These are phyloP conservation scores for Etheostoma cragini DNA, from an alignment of 2,113 vertebrate genomes.

Conservation along the genomic window DNA sequence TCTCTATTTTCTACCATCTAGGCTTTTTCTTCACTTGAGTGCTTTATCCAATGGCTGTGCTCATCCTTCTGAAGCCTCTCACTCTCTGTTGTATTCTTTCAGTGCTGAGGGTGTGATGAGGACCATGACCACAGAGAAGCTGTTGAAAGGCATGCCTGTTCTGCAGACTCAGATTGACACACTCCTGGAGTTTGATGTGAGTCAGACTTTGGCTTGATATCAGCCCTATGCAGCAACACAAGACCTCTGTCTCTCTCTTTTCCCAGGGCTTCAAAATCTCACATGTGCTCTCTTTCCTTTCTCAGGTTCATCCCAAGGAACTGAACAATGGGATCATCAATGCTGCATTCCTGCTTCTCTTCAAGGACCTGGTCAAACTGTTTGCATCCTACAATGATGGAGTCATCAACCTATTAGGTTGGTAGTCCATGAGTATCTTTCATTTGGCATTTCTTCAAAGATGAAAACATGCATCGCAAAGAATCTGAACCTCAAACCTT, in stretches of 20 bases:
- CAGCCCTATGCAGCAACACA: background rate
- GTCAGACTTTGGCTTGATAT: conserved; percentile 58
- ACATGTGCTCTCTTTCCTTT: background rate
- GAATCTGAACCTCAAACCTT: background rate
- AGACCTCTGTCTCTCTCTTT: too few species aligned
- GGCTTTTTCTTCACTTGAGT: background rate
- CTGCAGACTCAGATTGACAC: conserved; percentile 97
- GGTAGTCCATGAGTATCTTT: conserved; percentile 46
- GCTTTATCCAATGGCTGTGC: background rate
- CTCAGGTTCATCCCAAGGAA: conserved; percentile 97
- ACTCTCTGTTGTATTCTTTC: conserved; percentile 21
- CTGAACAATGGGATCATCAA: conserved; percentile 98
- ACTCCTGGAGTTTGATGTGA: conserved; percentile 96
- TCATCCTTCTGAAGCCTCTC: background rate
- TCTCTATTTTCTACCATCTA: background rate
- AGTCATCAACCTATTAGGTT: conserved; percentile 98
- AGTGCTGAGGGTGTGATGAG: conserved; percentile 98
- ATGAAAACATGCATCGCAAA: background rate
- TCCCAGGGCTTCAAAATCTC: background rate
- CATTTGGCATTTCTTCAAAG: background rate
- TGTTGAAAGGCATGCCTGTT: conserved; percentile 98
- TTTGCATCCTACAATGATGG: conserved; percentile 99
- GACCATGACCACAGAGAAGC: conserved; percentile 97
- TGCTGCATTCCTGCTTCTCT: conserved; percentile 95
- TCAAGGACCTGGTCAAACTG: conserved; percentile 99